Percentiles rank a stretch among this genome's conserved stretches.
Evolutionary conservation across 1,140 invertebrate genomes (phyloP).

Genomic region (Metaphire vulgaris): DNA sequence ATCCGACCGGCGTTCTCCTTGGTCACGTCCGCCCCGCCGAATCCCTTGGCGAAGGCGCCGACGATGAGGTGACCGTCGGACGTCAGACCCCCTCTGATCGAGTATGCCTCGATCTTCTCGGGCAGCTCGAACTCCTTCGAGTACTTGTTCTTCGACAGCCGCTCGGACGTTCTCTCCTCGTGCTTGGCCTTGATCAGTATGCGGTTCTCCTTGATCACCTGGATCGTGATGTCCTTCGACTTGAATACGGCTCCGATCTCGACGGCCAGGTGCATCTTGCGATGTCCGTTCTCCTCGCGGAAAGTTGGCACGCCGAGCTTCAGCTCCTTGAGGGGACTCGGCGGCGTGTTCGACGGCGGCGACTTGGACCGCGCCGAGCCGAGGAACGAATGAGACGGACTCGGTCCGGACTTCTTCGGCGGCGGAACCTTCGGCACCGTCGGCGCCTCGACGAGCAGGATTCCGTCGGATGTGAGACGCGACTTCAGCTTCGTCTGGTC

Average conservation of each 20-base stretch:
- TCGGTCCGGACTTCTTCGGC: slow-evolving; percentile 28
- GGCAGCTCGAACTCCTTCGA: slow-evolving; percentile 26
- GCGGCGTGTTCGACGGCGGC: slow-evolving; percentile 12
- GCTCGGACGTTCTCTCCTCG: slow-evolving; percentile 28
- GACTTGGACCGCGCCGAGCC: slow-evolving; percentile 17
- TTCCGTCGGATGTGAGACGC: slow-evolving; percentile 23
- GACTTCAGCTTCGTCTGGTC: slow-evolving; percentile 25
- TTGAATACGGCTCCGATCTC: slow-evolving; percentile 29
- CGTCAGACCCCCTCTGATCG: slow-evolving; percentile 25
- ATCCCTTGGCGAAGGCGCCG: slow-evolving; percentile 25
- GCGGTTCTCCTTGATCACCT: slow-evolving; percentile 30
- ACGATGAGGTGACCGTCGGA: slow-evolving; percentile 25
- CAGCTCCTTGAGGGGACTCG: slow-evolving; percentile 9
- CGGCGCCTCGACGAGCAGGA: slow-evolving; percentile 25
- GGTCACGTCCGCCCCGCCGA: slow-evolving; percentile 4
- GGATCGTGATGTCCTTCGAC: slow-evolving; percentile 30
- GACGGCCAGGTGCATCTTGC: slow-evolving; percentile 23
- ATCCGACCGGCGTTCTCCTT: slow-evolving; percentile 19
- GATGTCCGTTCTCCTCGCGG: slow-evolving; percentile 18
- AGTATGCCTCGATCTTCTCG: slow-evolving; percentile 28
- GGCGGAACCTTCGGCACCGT: slow-evolving; percentile 17
- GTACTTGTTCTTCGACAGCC: slow-evolving; percentile 27
- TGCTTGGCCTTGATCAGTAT: slow-evolving; percentile 30
- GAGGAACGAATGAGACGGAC: slow-evolving; percentile 29
- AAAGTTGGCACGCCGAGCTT: slow-evolving; percentile 29